Base-by-base conservation (phyloP, 2,888 invertebrate genomes). In the Lysandra bellargus region DNA sequence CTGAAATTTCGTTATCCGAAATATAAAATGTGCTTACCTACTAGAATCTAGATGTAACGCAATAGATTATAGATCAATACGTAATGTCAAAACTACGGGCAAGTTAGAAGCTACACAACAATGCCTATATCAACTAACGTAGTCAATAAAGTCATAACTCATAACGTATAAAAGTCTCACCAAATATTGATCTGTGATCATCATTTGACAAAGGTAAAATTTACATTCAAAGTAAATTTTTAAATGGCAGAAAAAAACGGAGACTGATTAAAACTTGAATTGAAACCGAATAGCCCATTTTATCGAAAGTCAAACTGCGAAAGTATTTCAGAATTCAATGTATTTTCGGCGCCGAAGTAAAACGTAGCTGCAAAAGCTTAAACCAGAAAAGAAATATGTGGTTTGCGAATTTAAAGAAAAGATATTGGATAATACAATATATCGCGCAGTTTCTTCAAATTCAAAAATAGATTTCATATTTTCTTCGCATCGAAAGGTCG, bases 401-500 rank as follows among this genome's bases (percentile, higher is more conserved):
- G 64, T 73, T 73, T 73, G 30, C 49, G 53, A 53, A 33, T 17
- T 76, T 75, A 4, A 23, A 14, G 30, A n/a, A 57, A 57, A 76
- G 57, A 53, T 53, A 76, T 57, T 53, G 76, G 33, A 76, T 53
- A 37, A 75, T 75, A 49, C 75, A 75, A 75, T 61, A 74, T 57
- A 57, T n/a, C 74, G 61, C 6, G 17, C 61, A 75, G 57, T 75
- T 76, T 79, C 49, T 44, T 60, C 40, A n/a, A 74, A 57, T 61
- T 44, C 75, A 75, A 75, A 33, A 75, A 23, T 64, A 60, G 49
- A 79, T 75, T 75, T 75, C 64, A 76, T 33, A 79, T 79, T 74
- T 79, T 49, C 33, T 79, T 75, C 61, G 61, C 75, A 64, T 78
- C 79, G 78, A 78, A 80, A 82, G 79, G 79, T 81, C 64, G 30